phyloP scores from a whole-genome alignment of 2,888 invertebrate genomes.

The Phalera bucephala region DNA sequence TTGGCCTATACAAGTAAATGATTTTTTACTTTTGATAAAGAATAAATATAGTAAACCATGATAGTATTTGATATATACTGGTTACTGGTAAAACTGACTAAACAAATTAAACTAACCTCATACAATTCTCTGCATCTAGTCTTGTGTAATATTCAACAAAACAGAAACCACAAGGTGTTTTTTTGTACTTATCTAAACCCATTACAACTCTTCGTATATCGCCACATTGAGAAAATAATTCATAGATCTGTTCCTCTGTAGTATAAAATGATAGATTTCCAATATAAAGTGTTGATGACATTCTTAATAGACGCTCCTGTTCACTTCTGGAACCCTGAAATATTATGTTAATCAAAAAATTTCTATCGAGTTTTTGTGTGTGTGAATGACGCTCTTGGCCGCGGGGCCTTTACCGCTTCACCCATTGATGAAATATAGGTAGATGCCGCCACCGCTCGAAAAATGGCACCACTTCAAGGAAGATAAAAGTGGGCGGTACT shows the following conservation, averaged over 20 bases:
- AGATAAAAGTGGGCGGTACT: no score
- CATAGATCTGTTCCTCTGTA: conserved; percentile 99
- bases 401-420: no score
- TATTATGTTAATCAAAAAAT: neutral
- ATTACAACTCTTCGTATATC: conserved; percentile 97
- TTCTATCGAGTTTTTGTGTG: no score
- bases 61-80: no score
- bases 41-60: no score
- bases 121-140: conserved; percentile 89
- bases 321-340: conserved; percentile 92
- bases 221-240: conserved; percentile 97
- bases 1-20: no score
- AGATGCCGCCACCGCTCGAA: no score
- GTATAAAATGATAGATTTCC: conserved; percentile 99
- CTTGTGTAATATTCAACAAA: conserved; percentile 97
- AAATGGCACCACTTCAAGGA: no score
- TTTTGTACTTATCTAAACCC: conserved; percentile 98
- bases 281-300: conserved; percentile 94
- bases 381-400: no score
- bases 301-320: conserved; percentile 90
- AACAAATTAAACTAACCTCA: conserved; percentile 88
- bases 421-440: no score
- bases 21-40: no score
- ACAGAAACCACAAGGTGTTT: conserved; percentile 99
- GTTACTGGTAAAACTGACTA: no score